phyloP scores from a whole-genome alignment of 2,113 vertebrate genomes.

The Istiophorus platypterus region DNA sequence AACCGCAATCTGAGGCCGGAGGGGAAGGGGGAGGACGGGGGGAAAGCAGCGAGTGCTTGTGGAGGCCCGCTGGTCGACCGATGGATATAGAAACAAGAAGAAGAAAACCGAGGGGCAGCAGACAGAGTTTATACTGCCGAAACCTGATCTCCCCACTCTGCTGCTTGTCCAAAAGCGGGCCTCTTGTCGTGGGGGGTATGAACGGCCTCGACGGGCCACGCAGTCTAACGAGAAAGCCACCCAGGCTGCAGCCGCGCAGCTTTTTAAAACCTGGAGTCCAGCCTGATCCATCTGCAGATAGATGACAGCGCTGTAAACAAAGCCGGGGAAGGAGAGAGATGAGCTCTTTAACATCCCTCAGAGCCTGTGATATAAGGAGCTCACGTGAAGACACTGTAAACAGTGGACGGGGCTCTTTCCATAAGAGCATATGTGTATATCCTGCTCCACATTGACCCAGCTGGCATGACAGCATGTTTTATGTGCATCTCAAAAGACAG shows the following conservation, averaged over 20 bases:
- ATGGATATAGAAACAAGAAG: slow-evolving; percentile 14
- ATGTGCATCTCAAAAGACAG: neutral
- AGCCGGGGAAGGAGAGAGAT: slow-evolving; percentile 34
- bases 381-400: slow-evolving; percentile 33
- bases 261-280: slow-evolving; percentile 34
- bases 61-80: neutral
- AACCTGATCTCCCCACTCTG: slow-evolving; percentile 35
- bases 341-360: slow-evolving; percentile 27
- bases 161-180: neutral
- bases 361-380: slow-evolving; percentile 39
- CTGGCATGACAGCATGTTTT: neutral
- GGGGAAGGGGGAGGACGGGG: neutral
- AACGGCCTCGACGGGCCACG: neutral
- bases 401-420: neutral
- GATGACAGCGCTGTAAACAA: slow-evolving; percentile 42
- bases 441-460: neutral
- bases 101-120: slow-evolving; percentile 6
- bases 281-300: slow-evolving; percentile 49
- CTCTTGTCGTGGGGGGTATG: slow-evolving; percentile 25
- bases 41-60: neutral
- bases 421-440: neutral
- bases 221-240: slow-evolving; percentile 62
- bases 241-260: slow-evolving; percentile 59
- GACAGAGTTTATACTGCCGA: slow-evolving; percentile 37
- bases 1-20: neutral